These are phyloP conservation scores for Apodemus agrarius DNA, from an alignment of 2,797 vertebrate species.

Conservation along the genomic window DNA sequence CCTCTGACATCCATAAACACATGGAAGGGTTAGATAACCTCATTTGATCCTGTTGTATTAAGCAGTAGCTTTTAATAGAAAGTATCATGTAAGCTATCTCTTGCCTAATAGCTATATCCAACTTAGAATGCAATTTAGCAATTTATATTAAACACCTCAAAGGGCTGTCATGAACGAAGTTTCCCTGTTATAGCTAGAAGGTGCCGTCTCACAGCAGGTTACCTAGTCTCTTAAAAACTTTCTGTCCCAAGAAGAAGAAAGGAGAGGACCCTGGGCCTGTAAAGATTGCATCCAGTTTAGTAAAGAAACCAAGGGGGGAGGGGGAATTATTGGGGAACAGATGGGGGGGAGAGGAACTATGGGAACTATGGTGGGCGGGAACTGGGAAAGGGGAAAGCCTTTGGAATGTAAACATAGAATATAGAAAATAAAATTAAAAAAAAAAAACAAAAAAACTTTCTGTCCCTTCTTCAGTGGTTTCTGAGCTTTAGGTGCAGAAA, in stretches of 20 bases:
- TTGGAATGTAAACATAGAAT: too few species aligned
- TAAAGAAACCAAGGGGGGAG: too few species aligned
- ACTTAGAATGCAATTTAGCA: conserved; percentile 31
- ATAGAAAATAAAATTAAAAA: too few species aligned
- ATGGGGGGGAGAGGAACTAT: too few species aligned
- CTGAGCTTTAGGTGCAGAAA: not conserved
- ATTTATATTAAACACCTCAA: conserved; percentile 4
- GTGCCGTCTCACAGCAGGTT: not conserved
- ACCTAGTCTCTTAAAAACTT: not conserved
- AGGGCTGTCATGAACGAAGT: not conserved
- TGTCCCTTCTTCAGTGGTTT: too few species aligned
- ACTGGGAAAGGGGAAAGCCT: too few species aligned
- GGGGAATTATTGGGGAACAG: too few species aligned
- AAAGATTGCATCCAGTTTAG: too few species aligned
- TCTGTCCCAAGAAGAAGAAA: too few species aligned
- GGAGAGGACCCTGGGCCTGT: too few species aligned
- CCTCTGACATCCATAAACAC: not conserved
- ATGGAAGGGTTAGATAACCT: not conserved
- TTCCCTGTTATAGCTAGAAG: not conserved
- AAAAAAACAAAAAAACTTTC: too few species aligned
- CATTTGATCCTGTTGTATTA: not conserved
- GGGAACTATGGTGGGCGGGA: too few species aligned
- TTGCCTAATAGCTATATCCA: conserved; percentile 9
- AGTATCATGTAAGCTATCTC: not conserved
- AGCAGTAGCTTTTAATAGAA: not conserved